Conservation (phyloP, 2,797 vertebrate genomes). For the Trematomus bernacchii region DNA sequence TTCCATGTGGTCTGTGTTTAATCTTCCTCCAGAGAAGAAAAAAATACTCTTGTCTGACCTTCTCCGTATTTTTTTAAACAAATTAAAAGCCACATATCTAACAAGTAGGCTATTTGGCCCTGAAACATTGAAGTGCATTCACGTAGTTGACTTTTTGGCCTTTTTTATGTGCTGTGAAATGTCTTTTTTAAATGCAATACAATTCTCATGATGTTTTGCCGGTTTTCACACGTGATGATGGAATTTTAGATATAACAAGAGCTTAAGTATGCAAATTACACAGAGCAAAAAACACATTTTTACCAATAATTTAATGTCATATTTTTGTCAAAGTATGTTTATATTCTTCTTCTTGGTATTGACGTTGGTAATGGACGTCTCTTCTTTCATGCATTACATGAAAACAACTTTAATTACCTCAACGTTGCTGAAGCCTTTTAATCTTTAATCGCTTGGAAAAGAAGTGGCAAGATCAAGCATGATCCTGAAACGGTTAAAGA, state of each 20-base stretch:
- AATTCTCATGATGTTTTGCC: background rate
- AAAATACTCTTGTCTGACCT: background rate
- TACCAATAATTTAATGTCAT: background rate
- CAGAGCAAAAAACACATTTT: background rate
- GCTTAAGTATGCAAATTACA: background rate
- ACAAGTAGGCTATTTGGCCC: background rate
- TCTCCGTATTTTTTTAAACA: background rate
- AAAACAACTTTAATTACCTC: background rate
- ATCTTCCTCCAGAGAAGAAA: background rate
- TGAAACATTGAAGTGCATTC: background rate
- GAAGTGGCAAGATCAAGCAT: background rate
- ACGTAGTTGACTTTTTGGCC: background rate
- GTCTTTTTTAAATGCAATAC: background rate
- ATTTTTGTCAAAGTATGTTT: background rate
- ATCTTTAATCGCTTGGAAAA: background rate
- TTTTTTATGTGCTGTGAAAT: background rate
- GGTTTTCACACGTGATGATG: background rate
- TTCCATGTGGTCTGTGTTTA: constrained; percentile 20
- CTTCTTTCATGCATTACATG: background rate
- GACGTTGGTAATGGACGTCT: too few species aligned
- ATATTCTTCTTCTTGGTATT: background rate
- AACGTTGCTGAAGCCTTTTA: background rate
- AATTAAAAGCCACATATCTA: background rate
- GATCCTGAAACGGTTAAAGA: background rate
- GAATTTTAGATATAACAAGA: background rate